Evolutionary conservation across 2,113 vertebrate genomes (phyloP).

Genomic region (Gymnorhina tibicen): DNA sequence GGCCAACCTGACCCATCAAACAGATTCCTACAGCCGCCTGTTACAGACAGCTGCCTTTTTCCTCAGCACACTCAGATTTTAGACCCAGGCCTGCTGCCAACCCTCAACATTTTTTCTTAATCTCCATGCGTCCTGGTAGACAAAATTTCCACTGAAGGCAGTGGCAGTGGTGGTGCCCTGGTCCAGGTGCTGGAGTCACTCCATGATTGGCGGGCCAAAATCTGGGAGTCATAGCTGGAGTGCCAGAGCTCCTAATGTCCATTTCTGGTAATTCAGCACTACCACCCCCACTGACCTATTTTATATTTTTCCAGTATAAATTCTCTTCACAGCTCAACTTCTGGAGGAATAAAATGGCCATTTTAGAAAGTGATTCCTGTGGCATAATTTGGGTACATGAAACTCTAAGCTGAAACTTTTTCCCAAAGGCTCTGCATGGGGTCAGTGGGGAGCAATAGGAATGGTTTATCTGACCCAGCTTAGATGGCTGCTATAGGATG

Average conservation of each 20-base stretch:
- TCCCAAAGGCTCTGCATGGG: neutral
- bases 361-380: neutral
- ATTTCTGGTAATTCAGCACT: neutral
- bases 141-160: slow-evolving; percentile 41
- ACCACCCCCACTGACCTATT: neutral
- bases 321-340: neutral
- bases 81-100: neutral
- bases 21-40: neutral
- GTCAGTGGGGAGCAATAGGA: neutral
- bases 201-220: neutral
- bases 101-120: slow-evolving; percentile 59
- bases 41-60: slow-evolving; percentile 41
- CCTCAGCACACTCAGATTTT: neutral
- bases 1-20: slow-evolving; percentile 3
- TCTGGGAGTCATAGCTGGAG: neutral
- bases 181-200: neutral
- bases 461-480: neutral
- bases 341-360: neutral
- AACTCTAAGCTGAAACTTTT: neutral
- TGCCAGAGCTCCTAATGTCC: slow-evolving; percentile 1
- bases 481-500: neutral
- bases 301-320: slow-evolving; percentile 8
- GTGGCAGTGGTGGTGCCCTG: neutral
- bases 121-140: neutral
- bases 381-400: neutral